These are phyloP conservation scores for Jaculus jaculus DNA, from an alignment of 2,113 vertebrate genomes.

Conservation along the genomic window DNA sequence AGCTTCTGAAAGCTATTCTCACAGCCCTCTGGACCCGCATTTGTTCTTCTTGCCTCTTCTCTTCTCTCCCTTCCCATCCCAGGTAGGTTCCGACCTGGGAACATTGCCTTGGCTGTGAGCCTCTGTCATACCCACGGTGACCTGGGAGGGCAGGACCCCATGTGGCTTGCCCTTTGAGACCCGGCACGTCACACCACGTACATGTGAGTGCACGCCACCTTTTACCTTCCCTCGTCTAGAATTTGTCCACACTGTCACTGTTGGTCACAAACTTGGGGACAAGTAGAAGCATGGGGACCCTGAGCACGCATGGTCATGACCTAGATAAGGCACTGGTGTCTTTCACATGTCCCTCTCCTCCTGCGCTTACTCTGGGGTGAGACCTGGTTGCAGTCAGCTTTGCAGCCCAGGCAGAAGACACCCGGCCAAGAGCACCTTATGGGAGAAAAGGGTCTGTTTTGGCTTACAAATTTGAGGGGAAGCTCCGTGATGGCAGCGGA, in stretches of 20 bases:
- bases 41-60: too few species aligned
- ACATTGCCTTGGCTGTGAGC: background rate
- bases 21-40: rapidly evolving
- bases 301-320: background rate
- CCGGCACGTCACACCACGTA: rapidly evolving
- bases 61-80: background rate
- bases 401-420: too few species aligned
- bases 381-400: too few species aligned
- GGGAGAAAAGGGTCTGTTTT: too few species aligned
- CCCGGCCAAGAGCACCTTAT: too few species aligned
- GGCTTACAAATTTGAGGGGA: too few species aligned
- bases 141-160: background rate
- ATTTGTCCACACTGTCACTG: rapidly evolving
- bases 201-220: rapidly evolving
- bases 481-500: too few species aligned
- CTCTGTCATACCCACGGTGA: rapidly evolving
- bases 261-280: background rate
- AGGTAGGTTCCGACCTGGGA: background rate
- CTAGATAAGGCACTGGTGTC: background rate
- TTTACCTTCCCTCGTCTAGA: too few species aligned
- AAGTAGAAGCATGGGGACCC: background rate
- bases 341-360: background rate
- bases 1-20: background rate
- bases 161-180: background rate
- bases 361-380: background rate